Conservation (phyloP, 2,113 vertebrate species). For the Sapajus apella region DNA sequence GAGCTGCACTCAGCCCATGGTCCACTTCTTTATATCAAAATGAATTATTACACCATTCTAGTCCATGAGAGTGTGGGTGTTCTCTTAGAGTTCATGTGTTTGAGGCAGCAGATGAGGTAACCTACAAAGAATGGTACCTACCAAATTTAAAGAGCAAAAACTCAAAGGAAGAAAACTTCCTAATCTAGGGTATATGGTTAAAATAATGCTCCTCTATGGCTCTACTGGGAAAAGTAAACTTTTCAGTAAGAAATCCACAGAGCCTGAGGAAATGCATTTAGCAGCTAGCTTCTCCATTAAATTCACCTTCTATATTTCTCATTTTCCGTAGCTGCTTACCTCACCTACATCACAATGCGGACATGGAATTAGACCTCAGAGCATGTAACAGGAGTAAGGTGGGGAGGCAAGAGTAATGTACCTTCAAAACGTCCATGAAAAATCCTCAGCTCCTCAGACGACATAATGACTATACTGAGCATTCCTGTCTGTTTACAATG, state of each 20-base stretch:
- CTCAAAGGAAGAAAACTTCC: constrained; percentile 27
- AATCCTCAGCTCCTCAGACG: background rate
- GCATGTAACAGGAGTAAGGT: too few species aligned
- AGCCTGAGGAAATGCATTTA: background rate
- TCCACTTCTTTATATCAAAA: background rate
- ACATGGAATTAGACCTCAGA: background rate
- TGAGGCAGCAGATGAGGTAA: background rate
- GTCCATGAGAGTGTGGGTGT: background rate
- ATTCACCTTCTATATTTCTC: background rate
- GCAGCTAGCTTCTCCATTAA: background rate
- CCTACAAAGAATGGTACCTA: background rate
- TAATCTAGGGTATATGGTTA: background rate
- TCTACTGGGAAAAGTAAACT: background rate
- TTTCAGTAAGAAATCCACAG: background rate
- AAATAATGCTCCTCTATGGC: background rate
- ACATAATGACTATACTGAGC: background rate
- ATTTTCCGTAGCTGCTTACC: background rate
- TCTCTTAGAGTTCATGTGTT: background rate
- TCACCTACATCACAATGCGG: background rate
- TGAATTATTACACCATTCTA: background rate
- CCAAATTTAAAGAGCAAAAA: constrained; percentile 27
- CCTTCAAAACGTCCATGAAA: background rate
- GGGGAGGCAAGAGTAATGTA: background rate
- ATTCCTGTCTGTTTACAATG: background rate
- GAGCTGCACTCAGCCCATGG: background rate